Percentiles rank a stretch among this genome's conserved stretches.
phyloP scores from a whole-genome alignment of 2,888 invertebrate species.

The Glaucopsyche alexis region DNA sequence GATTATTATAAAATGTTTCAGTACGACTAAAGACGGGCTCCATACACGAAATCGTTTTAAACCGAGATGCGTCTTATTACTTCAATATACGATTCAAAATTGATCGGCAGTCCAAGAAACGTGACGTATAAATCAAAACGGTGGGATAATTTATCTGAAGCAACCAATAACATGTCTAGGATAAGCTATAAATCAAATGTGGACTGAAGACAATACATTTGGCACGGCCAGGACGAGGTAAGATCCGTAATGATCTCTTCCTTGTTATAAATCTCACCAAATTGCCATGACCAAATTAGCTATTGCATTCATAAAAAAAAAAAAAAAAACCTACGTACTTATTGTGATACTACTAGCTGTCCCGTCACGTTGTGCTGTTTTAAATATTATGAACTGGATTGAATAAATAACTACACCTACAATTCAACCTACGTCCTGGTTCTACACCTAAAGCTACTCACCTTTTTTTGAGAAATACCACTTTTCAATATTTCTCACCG shows the following conservation, averaged over 20 bases:
- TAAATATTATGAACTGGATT: too few relatives aligned
- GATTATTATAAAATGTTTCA: not conserved
- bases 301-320: not conserved
- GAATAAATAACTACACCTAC: too few relatives aligned
- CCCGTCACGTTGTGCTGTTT: too few relatives aligned
- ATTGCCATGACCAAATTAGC: constrained; percentile 13
- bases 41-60: not conserved
- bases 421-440: too few relatives aligned
- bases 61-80: not conserved
- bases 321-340: not conserved
- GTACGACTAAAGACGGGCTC: not conserved
- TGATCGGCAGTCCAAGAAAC: constrained; percentile 28
- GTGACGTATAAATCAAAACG: constrained; percentile 37
- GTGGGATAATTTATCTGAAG: constrained; percentile 41
- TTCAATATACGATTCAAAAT: constrained; percentile 26
- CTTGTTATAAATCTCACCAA: constrained; percentile 52
- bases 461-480: too few relatives aligned
- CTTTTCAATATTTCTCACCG: too few relatives aligned
- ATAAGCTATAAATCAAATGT: constrained; percentile 44
- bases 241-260: constrained; percentile 52
- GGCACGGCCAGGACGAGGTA: constrained; percentile 42
- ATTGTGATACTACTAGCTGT: too few relatives aligned
- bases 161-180: constrained; percentile 39
- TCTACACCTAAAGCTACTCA: too few relatives aligned
- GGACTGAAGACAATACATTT: constrained; percentile 41